A percentile compares a stretch with the other conserved stretches of the same genome.
Conservation (phyloP, 2,113 vertebrate species). For the Rhynchomys soricoides region DNA sequence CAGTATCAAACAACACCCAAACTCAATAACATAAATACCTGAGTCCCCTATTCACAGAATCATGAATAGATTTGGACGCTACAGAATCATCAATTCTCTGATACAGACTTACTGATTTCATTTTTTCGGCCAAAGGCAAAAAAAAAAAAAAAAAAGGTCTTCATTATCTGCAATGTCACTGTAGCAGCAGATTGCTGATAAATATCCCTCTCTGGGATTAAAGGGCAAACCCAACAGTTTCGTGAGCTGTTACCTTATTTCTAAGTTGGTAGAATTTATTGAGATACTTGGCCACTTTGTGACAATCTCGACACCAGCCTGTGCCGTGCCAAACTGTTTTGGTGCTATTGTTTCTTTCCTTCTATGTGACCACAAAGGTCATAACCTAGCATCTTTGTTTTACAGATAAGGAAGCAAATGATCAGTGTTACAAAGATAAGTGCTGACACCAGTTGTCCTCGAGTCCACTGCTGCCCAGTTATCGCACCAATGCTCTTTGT, state of each 20-base stretch:
- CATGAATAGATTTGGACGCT: background rate
- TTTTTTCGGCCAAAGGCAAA: slow-evolving; percentile 7
- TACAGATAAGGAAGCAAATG: slow-evolving; percentile 25
- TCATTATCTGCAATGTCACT: background rate
- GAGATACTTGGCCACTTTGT: background rate
- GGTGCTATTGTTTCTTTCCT: slow-evolving; percentile 14
- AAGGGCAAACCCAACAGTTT: background rate
- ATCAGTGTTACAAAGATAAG: background rate
- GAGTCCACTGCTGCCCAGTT: background rate
- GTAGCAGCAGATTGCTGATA: background rate
- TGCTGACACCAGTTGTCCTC: background rate
- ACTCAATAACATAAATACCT: background rate
- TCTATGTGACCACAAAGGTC: slow-evolving; percentile 10
- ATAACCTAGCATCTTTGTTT: slow-evolving; percentile 19
- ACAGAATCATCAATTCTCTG: background rate
- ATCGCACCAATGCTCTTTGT: background rate
- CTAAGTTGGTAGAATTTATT: background rate
- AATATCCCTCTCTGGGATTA: background rate
- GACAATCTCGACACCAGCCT: slow-evolving; percentile 16
- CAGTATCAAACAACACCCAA: background rate
- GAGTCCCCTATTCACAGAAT: background rate
- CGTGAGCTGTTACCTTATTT: background rate
- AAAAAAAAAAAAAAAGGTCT: background rate
- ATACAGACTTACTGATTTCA: background rate
- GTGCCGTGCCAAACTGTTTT: background rate